A percentile compares a stretch with the other conserved stretches of the same genome.
phyloP scores from a whole-genome alignment of 2,797 vertebrate species.

The Erethizon dorsatum region DNA sequence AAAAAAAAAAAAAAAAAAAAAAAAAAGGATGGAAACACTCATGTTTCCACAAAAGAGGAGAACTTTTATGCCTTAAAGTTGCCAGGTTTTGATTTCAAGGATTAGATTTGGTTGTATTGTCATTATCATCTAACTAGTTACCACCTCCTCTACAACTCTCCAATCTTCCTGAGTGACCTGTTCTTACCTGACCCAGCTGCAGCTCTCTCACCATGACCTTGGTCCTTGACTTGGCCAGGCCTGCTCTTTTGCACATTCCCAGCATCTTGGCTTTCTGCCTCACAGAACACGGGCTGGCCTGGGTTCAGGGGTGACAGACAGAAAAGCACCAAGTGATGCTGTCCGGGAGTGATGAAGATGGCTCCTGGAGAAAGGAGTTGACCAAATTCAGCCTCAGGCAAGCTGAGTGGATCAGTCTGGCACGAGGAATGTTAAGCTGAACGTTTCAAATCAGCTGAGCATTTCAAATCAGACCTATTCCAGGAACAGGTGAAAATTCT shows the following conservation, averaged over 20 bases:
- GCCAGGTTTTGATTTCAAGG: not conserved
- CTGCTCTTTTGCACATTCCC: conserved; percentile 17
- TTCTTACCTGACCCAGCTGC: conserved; percentile 11
- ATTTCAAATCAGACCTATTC: conserved; percentile 37
- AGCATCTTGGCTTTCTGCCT: conserved; percentile 58
- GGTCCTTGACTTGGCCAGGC: not conserved
- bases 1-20: not conserved
- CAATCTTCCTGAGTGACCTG: not conserved
- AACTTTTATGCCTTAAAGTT: not conserved
- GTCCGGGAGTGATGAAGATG: not conserved
- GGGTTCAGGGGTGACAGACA: not conserved
- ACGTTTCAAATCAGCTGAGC: conserved; percentile 44
- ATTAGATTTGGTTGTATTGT: not conserved
- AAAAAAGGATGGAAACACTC: not conserved
- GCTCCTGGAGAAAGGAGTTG: not conserved
- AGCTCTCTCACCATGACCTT: not conserved
- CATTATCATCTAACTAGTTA: not conserved
- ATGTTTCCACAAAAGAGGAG: not conserved
- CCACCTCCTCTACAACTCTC: fast-evolving
- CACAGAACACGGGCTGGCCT: not conserved
- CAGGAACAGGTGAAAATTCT: not conserved
- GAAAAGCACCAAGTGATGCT: not conserved
- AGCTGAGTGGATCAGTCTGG: not conserved
- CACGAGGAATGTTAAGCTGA: not conserved
- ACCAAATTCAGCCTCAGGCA: not conserved